Evolutionary conservation across 1,140 invertebrate genomes (phyloP), one percentile per base, ranked within the genome.

Genomic region (Drosophila pectinifera): DNA sequence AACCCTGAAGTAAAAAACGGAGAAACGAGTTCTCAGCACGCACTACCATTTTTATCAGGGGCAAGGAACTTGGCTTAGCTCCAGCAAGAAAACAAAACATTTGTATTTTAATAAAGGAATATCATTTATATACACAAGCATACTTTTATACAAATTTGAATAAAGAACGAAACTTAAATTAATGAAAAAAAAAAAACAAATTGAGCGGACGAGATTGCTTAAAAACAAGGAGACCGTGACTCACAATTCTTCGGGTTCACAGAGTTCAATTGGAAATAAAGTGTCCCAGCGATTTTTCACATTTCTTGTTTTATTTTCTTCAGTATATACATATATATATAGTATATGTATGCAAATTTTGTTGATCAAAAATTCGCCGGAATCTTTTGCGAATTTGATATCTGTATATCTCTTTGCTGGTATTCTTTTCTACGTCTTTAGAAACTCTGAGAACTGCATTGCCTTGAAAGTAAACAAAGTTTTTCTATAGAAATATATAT

Each of bases 11-110:
- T 34, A 22, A 22, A n/a, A 16, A 36, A 22, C 13, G 24, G 14
- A 31, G 20, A 77, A 80, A 84, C 76, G 80, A 49, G 80, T 72
- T 61, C 39, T 36, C 54, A 18, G 68, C 79, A 82, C 79, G 79
- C 79, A 82, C 62, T 64, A 20, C n/a, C 16, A 14, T 16, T 26
- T 26, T 11, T 24, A 31, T 20, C 6, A 16, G 20, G 61, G 18
- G 2, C 20, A 41, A 11, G 13, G 20, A 16, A 20, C 28, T 11
- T 11, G 38, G 24, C 3, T 49, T 49, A 18, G 13, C 36, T 62
- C 18, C 26, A 62, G n/a, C 24, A 24, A 22, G n/a, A 61, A 39
- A 31, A 59, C 36, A 63, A 59, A 10, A 22, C 26, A 22, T 63
- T 39, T 57, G 31, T 57, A 1, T 57, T 31, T 58, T n/a, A 39